Conservation (phyloP, 2,797 vertebrate species). For the Scarus forsteni region DNA sequence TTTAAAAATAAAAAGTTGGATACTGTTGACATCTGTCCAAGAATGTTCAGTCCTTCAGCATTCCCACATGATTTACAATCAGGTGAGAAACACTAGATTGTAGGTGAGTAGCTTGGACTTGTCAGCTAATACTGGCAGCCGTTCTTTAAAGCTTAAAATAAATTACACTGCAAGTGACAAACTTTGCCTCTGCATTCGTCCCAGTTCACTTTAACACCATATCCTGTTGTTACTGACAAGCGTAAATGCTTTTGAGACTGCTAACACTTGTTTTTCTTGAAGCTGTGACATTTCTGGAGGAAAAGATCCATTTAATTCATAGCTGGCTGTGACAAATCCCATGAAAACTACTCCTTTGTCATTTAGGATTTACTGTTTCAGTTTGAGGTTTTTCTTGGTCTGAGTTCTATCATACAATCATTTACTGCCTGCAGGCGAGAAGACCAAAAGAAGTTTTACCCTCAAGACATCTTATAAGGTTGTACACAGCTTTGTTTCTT, state of each 20-base stretch:
- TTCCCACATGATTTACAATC: too few species aligned
- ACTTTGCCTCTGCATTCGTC: constrained; percentile 18
- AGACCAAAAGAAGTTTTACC: neutral
- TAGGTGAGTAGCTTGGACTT: too few species aligned
- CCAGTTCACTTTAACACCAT: constrained; percentile 6
- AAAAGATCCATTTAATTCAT: neutral
- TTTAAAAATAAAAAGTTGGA: too few species aligned
- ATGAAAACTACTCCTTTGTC: neutral
- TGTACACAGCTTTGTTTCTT: neutral
- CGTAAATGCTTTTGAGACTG: neutral
- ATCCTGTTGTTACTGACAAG: neutral
- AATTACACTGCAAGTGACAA: constrained; percentile 22
- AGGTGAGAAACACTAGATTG: too few species aligned
- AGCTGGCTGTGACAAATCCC: neutral
- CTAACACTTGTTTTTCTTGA: neutral
- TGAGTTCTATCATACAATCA: neutral
- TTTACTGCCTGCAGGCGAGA: neutral
- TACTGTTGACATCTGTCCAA: too few species aligned
- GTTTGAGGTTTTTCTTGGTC: neutral
- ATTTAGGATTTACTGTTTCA: neutral
- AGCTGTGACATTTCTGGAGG: neutral
- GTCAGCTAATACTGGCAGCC: neutral
- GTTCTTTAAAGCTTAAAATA: constrained; percentile 6
- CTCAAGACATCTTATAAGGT: neutral
- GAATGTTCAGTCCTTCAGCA: too few species aligned